Percentiles rank a stretch among this genome's conserved stretches.
phyloP scores from a whole-genome alignment of 2,113 vertebrate genomes.

The Cettia cetti region DNA sequence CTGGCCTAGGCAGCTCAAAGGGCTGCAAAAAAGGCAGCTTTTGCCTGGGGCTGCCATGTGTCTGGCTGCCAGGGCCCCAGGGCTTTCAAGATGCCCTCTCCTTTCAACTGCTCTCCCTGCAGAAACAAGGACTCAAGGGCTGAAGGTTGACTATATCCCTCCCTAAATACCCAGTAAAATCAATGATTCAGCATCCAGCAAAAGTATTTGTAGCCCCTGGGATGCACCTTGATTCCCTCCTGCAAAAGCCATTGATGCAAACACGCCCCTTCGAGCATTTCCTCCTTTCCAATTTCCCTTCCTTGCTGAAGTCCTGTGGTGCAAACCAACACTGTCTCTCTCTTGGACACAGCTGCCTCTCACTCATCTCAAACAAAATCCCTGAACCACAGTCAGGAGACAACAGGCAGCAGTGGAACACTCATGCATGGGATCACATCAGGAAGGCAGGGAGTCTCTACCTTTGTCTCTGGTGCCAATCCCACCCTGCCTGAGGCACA shows the following conservation, averaged over 20 bases:
- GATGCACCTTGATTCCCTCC: fast-evolving
- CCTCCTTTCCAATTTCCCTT: not conserved
- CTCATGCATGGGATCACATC: fast-evolving
- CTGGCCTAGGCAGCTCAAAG: not conserved
- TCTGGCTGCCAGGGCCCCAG: not conserved
- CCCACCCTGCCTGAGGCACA: not conserved
- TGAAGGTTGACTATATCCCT: not conserved
- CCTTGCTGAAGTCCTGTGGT: fast-evolving
- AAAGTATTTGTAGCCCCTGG: not conserved
- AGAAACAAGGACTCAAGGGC: not conserved
- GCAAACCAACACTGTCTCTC: fast-evolving
- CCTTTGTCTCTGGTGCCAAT: fast-evolving
- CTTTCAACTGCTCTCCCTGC: not conserved
- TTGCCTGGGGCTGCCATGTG: not conserved
- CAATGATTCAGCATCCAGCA: fast-evolving
- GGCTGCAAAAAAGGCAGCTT: not conserved
- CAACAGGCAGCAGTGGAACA: not conserved
- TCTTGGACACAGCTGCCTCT: not conserved
- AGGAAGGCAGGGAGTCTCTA: not conserved
- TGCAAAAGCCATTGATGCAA: not conserved
- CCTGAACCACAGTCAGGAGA: not conserved
- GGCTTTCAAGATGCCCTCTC: not conserved
- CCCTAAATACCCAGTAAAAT: not conserved
- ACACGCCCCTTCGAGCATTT: fast-evolving
- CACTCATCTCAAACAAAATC: not conserved